Percentiles rank a stretch among this genome's conserved stretches.
Evolutionary conservation across 2,888 invertebrate genomes (phyloP).

Genomic region (Cheilosia variabilis): DNA sequence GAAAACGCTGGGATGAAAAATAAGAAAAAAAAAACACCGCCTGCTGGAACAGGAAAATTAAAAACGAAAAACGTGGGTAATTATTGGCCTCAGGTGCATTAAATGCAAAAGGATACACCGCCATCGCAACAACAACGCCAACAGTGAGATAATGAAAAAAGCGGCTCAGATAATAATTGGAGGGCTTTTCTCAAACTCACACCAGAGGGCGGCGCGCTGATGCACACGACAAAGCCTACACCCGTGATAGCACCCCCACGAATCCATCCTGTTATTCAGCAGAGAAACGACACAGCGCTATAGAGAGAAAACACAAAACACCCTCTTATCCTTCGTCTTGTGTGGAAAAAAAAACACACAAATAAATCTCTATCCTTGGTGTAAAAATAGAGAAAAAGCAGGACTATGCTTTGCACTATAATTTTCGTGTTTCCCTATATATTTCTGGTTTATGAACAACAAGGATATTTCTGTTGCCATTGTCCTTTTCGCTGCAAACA

Average conservation of each 20-base stretch:
- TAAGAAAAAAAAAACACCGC: slow-evolving; percentile 57
- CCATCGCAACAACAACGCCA: slow-evolving; percentile 62
- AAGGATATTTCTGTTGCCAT: slow-evolving; percentile 72
- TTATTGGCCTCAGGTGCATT: slow-evolving; percentile 79
- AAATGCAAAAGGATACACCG: slow-evolving; percentile 76
- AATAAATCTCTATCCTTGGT: slow-evolving; percentile 40
- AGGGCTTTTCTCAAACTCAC: slow-evolving; percentile 63
- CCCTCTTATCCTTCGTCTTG: slow-evolving; percentile 41
- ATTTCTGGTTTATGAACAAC: slow-evolving; percentile 66
- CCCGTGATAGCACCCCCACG: slow-evolving; percentile 2
- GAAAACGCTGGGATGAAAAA: slow-evolving; percentile 18
- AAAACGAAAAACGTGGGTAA: slow-evolving; percentile 78
- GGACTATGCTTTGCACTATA: slow-evolving; percentile 69
- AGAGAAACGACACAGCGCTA: not conserved
- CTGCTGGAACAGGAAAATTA: slow-evolving; percentile 77
- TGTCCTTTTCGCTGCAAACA: slow-evolving; percentile 56
- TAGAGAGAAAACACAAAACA: slow-evolving; percentile 9
- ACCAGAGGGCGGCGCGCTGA: slow-evolving; percentile 44
- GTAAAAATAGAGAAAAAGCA: slow-evolving; percentile 50
- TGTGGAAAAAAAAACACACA: not conserved
- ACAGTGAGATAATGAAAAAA: slow-evolving; percentile 67
- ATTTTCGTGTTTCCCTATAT: slow-evolving; percentile 59
- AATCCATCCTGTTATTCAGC: slow-evolving; percentile 23
- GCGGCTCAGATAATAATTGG: slow-evolving; percentile 71
- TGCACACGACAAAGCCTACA: slow-evolving; percentile 65